Evolutionary conservation across 2,888 invertebrate genomes (phyloP).

Genomic region (Tetanocera ferruginea): DNA sequence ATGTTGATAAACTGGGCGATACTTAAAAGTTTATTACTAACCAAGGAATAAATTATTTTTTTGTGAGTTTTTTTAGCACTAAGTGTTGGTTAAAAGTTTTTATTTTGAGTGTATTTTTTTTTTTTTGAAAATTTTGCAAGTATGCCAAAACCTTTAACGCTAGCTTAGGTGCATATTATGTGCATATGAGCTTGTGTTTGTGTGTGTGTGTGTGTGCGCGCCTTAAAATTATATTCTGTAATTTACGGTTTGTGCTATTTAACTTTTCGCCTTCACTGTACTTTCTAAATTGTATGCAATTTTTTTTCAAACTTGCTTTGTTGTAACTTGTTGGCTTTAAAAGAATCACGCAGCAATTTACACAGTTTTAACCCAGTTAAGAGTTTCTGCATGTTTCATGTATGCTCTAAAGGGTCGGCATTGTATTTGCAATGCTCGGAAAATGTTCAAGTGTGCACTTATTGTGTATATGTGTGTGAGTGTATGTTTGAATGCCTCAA

Average conservation of each 20-base stretch:
- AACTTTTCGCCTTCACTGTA: background rate
- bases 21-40: too few relatives aligned
- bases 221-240: background rate
- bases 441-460: background rate
- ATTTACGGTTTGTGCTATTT: background rate
- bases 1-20: too few relatives aligned
- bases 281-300: too few relatives aligned
- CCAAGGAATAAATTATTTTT: too few relatives aligned
- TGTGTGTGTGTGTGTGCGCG: background rate
- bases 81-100: too few relatives aligned
- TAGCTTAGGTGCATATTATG: too few relatives aligned
- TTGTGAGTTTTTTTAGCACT: too few relatives aligned
- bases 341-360: constrained; percentile 14
- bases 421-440: too few relatives aligned
- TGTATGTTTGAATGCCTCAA: background rate
- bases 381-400: background rate
- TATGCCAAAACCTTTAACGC: too few relatives aligned
- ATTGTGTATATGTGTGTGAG: background rate
- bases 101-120: too few relatives aligned
- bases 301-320: background rate
- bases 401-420: background rate
- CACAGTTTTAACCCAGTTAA: constrained; percentile 30
- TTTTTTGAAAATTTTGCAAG: too few relatives aligned
- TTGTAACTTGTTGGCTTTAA: background rate
- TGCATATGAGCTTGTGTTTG: too few relatives aligned